Base-by-base conservation (phyloP, 2,888 invertebrate species). In the Cenopis cana region DNA sequence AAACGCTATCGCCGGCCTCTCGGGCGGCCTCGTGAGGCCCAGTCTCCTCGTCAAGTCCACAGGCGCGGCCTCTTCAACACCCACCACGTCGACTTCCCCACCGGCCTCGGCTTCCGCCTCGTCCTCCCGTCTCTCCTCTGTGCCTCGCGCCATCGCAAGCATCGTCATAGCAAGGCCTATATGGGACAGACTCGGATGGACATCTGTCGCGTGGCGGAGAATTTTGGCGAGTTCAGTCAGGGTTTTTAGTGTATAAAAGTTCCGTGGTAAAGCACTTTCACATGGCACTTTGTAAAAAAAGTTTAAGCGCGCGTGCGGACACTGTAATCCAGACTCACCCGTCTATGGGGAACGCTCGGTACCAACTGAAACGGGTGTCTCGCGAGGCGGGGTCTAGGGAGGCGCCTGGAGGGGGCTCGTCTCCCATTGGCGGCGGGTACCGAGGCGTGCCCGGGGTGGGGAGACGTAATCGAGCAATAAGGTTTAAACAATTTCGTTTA, bases 1-100 rank as follows among this genome's bases (percentile, higher is more conserved):
- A 89, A 98, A 98, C 18, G 98, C 97, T 75, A 98, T 93, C 2
- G 90, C 85, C 0, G 89, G 84, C 65, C 94, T 77, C 95, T 95
- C 93, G 0, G 91, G 90, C 1, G 93, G 88, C 79, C 96, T 89
- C 64, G 95, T 95, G 73, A 95, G 91, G 60, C 94, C 94, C 68
- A 95, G 88, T 50, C 94, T 89, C 67, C 94, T 82, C 60, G 92
- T 93, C 11, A 93, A 78, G 79, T 93, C 93, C 11, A 93, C 93
- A 1, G 93, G 93, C 12, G 93, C 93, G 2, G 90, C 91, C 73
- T 93, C 93, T 69, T 93, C 93, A 0, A 93, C 90, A n/a, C 93
- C 93, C 0, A 93, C 93, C 1, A 93, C 93, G 75, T 93, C 93
- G 0, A 93, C 89, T 69, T 93, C 92, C 14, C 89, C 91, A 57